These are phyloP conservation scores for Pangasius djambal DNA, from an alignment of 2,797 vertebrate species.

Conservation along the genomic window DNA sequence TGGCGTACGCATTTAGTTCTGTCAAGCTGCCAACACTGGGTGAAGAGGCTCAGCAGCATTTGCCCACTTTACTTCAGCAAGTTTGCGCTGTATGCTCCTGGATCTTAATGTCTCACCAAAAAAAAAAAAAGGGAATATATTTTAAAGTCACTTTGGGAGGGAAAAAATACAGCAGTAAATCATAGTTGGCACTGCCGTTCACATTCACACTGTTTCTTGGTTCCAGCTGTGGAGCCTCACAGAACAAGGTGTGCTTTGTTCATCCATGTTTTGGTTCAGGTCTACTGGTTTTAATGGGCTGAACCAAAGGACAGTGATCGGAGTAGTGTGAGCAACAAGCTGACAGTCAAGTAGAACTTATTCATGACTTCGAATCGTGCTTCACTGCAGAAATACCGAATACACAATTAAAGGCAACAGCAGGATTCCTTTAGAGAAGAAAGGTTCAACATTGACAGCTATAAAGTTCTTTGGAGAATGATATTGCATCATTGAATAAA, in stretches of 20 bases:
- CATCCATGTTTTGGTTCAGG: constrained; percentile 68
- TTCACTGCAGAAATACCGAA: neutral
- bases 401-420: neutral
- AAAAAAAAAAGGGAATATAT: neutral
- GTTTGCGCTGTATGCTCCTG: neutral
- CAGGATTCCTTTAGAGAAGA: neutral
- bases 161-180: constrained; percentile 41
- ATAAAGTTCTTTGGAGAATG: neutral
- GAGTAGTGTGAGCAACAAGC: constrained; percentile 15
- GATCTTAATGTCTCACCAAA: neutral
- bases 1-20: neutral
- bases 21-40: neutral
- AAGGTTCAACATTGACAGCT: too few relatives aligned
- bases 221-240: constrained; percentile 38
- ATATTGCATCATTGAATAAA: neutral
- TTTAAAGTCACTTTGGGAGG: neutral
- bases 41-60: neutral
- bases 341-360: constrained; percentile 27
- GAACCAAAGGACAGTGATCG: constrained; percentile 13
- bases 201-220: constrained; percentile 26
- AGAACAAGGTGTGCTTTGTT: constrained; percentile 65
- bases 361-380: neutral
- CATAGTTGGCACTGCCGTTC: constrained; percentile 14
- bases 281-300: constrained; percentile 67
- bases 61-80: neutral